These are phyloP conservation scores for Equus przewalskii DNA, from an alignment of 2,113 vertebrate species.

Conservation along the genomic window DNA sequence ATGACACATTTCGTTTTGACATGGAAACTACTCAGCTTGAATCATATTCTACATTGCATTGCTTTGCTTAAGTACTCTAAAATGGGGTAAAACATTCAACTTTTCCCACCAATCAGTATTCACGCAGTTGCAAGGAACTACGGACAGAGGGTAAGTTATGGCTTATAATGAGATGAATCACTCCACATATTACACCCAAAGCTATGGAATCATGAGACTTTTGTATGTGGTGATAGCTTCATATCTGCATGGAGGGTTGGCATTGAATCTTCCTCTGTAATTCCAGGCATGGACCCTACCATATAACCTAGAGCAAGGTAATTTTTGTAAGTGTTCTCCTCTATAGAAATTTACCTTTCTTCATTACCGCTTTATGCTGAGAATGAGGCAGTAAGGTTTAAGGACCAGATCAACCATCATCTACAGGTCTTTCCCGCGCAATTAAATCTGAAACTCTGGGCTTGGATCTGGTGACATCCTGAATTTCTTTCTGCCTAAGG, in stretches of 20 bases:
- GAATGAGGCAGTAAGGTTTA: neutral
- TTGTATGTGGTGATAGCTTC: neutral
- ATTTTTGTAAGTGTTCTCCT: neutral
- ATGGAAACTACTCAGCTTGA: neutral
- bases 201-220: neutral
- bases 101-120: neutral
- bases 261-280: neutral
- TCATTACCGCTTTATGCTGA: neutral
- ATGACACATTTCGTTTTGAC: constrained; percentile 6
- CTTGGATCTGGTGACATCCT: neutral
- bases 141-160: neutral
- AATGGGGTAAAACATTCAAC: neutral
- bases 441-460: neutral
- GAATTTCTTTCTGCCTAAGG: neutral
- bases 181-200: neutral
- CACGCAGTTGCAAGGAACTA: neutral
- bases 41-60: neutral
- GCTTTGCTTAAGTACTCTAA: neutral
- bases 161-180: neutral
- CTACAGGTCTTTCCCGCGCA: neutral
- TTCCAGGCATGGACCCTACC: neutral
- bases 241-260: neutral
- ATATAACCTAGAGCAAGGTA: neutral
- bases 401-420: neutral
- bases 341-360: neutral